Evolutionary conservation across 1,140 invertebrate genomes (phyloP).

Genomic region (Formica selysi): DNA sequence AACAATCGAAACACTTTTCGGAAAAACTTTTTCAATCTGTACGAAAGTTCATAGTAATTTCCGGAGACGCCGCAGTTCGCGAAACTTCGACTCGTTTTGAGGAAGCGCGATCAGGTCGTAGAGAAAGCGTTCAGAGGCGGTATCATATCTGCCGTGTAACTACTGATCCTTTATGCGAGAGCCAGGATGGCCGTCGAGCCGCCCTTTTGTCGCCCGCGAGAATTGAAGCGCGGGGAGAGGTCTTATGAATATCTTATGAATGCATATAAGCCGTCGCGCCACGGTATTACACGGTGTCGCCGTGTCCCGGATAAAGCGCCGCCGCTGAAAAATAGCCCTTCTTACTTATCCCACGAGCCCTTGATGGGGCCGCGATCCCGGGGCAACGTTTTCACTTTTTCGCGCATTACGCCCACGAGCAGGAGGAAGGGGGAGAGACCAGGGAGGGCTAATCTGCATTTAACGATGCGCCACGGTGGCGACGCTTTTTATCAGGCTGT

Average conservation of each 20-base stretch:
- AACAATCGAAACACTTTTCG: slow-evolving; percentile 44
- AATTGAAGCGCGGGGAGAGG: slow-evolving; percentile 64
- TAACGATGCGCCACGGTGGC: slow-evolving; percentile 28
- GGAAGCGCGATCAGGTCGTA: background rate
- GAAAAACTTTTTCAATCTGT: slow-evolving; percentile 62
- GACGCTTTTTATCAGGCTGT: slow-evolving; percentile 60
- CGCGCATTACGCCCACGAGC: slow-evolving; percentile 45
- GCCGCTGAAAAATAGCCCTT: slow-evolving; percentile 72
- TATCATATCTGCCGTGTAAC: slow-evolving; percentile 1
- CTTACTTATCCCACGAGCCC: slow-evolving; percentile 57
- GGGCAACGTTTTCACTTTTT: slow-evolving; percentile 74
- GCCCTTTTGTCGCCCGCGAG: slow-evolving; percentile 64
- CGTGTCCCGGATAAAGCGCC: slow-evolving; percentile 68
- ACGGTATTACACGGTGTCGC: slow-evolving; percentile 77
- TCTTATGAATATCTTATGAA: slow-evolving; percentile 83
- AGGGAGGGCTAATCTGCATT: slow-evolving; percentile 64
- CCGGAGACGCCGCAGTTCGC: slow-evolving; percentile 20
- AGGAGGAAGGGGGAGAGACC: too few relatives aligned
- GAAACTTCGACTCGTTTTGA: slow-evolving; percentile 25
- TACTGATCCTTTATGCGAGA: slow-evolving; percentile 66
- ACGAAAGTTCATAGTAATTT: slow-evolving; percentile 57
- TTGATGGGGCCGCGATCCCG: slow-evolving; percentile 65
- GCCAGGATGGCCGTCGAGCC: slow-evolving; percentile 64
- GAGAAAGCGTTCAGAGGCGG: background rate
- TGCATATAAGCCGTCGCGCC: slow-evolving; percentile 77